A percentile compares a stretch with the other conserved stretches of the same genome.
Conservation (phyloP, 2,113 vertebrate species). For the Himantopus leucocephalus region DNA sequence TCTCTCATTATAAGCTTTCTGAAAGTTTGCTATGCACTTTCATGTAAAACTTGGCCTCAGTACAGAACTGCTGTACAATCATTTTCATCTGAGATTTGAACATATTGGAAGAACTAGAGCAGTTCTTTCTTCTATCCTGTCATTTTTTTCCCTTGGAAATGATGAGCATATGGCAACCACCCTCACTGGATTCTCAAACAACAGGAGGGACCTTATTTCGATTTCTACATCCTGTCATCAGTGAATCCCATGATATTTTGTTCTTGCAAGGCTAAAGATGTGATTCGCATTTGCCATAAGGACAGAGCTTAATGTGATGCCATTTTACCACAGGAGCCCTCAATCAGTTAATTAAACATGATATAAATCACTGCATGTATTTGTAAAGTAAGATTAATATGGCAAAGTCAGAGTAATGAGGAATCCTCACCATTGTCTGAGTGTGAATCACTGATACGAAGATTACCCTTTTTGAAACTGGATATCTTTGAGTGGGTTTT, state of each 20-base stretch:
- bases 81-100: conserved; percentile 91
- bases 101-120: conserved; percentile 87
- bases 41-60: conserved; percentile 76
- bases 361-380: conserved; percentile 81
- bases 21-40: conserved; percentile 76
- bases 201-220: conserved; percentile 87
- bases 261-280: conserved; percentile 82
- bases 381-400: conserved; percentile 84
- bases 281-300: conserved; percentile 83
- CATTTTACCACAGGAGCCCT: conserved; percentile 81
- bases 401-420: conserved; percentile 74
- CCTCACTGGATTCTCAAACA: conserved; percentile 86
- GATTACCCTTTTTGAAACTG: conserved; percentile 82
- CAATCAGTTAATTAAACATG: conserved; percentile 88
- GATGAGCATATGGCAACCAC: conserved; percentile 93
- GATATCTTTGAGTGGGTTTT: conserved; percentile 82
- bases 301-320: conserved; percentile 77
- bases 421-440: conserved; percentile 71
- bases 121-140: conserved; percentile 89
- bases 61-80: conserved; percentile 74
- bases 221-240: conserved; percentile 89
- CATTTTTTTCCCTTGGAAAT: conserved; percentile 84
- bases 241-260: conserved; percentile 83
- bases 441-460: conserved; percentile 72
- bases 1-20: conserved; percentile 69